Conservation (phyloP, 1,140 invertebrate species). For the Octopus bimaculoides region DNA sequence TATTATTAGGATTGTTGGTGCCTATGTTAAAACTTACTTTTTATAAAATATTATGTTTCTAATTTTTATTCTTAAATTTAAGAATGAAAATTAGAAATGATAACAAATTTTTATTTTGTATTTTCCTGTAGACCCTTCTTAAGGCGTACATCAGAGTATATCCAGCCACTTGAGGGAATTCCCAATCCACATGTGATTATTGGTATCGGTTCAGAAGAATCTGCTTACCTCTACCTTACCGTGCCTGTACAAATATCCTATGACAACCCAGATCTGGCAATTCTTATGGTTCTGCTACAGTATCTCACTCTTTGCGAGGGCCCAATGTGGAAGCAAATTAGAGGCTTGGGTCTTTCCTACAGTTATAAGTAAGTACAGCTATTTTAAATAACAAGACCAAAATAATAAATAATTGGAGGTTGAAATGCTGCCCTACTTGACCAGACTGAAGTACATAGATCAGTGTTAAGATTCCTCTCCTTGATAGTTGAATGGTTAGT, state of each 20-base stretch:
- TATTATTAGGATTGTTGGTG: too few species aligned
- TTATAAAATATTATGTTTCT: neutral
- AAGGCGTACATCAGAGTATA: constrained; percentile 29
- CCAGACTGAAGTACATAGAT: too few species aligned
- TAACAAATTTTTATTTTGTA: neutral
- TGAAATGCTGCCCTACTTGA: too few species aligned
- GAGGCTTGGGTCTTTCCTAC: constrained; percentile 84
- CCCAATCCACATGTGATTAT: constrained; percentile 63
- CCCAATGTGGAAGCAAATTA: constrained; percentile 81
- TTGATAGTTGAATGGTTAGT: neutral
- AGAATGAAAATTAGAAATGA: neutral
- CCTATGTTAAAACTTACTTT: too few species aligned
- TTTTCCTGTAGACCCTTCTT: constrained; percentile 24
- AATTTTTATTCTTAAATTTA: neutral
- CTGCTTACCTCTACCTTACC: constrained; percentile 71
- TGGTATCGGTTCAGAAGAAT: constrained; percentile 81
- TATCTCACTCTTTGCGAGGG: constrained; percentile 87
- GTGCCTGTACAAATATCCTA: constrained; percentile 67
- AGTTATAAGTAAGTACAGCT: constrained; percentile 61
- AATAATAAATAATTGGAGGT: too few species aligned
- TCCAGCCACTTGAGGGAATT: constrained; percentile 22
- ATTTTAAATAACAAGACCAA: constrained; percentile 51
- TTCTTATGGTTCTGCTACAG: constrained; percentile 76
- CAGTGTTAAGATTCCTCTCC: too few species aligned
- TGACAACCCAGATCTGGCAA: constrained; percentile 68